Base-by-base conservation (phyloP, 2,888 invertebrate species). In the Tolmerus cingulatus region DNA sequence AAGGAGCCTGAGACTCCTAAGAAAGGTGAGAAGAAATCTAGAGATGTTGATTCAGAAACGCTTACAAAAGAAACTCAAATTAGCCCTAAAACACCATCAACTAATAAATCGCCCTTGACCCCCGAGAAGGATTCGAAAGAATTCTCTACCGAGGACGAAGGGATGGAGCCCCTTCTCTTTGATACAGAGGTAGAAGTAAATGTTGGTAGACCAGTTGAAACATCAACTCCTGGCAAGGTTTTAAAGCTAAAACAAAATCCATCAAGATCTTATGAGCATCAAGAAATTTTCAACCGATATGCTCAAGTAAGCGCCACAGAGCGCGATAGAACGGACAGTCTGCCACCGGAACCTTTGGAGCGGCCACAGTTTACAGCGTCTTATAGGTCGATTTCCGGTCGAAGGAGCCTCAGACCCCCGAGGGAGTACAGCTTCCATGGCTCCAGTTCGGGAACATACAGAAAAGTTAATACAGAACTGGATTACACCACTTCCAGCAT, bases 401-500 rank as follows among this genome's bases (percentile, higher is more conserved):
- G 92, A 5, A 91, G 91, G 27, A 91, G 91, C 87, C 91, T 92
- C 87, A 91, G 92, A 5, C 90, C 91, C 1, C 55, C 89, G 0
- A 87, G 87, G 16, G 89, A 90, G 0, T 89, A 90, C 34, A 92
- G 91, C 3, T 89, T 91, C 88, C 91, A 90, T 19, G 91, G 89
- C 86, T 88, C 89, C 81, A 90, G 90, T 7, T 23, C 27, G 66
- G 91, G 91, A 88, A 90, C 90, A 19, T 92, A 92, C 88, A 90
- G 92, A 37, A 90, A 90, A 87, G 90, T 90, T 12, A 91, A 90
- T 87, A 91, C 90, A 14, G 93, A 92, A 23, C 88, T 92, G 85
- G 92, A 93, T 89, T 90, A 90, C 14, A 91, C 90, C 4, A 90
- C 91, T 82, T 90, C 91, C 46, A 92, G 92, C 88, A 89, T 92